Evolutionary conservation across 1,140 invertebrate species (phyloP), one percentile per base, ranked within the genome.

Genomic region (Zaprionus capensis): DNA sequence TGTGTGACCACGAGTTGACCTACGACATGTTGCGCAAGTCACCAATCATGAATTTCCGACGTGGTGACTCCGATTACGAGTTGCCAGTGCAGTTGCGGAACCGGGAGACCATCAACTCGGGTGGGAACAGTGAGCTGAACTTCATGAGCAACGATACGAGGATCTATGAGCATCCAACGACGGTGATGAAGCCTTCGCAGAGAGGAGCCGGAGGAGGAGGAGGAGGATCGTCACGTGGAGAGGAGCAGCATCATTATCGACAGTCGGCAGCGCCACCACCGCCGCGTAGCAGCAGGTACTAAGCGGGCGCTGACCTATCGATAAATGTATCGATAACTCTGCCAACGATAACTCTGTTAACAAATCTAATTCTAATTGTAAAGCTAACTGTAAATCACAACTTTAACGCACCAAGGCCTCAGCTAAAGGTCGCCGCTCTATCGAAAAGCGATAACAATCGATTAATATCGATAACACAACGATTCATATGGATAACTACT

Each of bases 1-100:
- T 92, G 6, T 93, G 91, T 55, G 92, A 93, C 57, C 92, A 93
- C 44, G 92, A 93, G 44, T 62, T 93, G 6, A 92, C 92, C 9
- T 93, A 91, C 56, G 92, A 93, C 24, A 91, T 92, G 78, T 36
- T 91, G 4, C 71, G 92, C 1, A 85, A 82, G 46, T 83, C 91
- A 0, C 78, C 91, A 6, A 92, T 93, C 49, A 92, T 92, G 74
- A 92, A 91, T 59, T 85, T 91, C 26, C 57, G 82, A 2, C 78
- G 86, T 14, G 91, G 84, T 1, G 91, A 92, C 55, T 92, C 71
- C n/a, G 87, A 86, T 15, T 88, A 81, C 26, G 82, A 90, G 17
- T 36, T 82, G 34, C 78, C 76, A 2, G 65, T 71, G 61, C 78
- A 85, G 72, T 62, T 91, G 15, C 81, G 76, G 5, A 92, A 91